Evolutionary conservation across 23 tunicate genomes (phyloP), one percentile per base, ranked within the genome.

Genomic region (Aplidium turbinatum): DNA sequence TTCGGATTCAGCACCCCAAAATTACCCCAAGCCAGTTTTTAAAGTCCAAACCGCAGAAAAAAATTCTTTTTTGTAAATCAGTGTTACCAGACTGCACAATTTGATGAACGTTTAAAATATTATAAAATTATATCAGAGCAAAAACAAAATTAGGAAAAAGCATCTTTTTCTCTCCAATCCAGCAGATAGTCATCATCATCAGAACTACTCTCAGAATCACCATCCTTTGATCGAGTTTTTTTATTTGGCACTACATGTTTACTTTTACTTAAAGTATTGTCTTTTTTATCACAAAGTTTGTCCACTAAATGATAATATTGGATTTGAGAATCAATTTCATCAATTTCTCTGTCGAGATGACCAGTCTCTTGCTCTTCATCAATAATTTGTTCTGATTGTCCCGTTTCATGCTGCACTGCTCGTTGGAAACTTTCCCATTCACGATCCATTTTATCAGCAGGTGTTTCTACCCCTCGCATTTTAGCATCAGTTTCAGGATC

Each of bases 391-490:
- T 93, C 87, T 38, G 98, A 93, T 57, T 93, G 92, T 30, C 66
- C 98, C 30, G 73, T 69, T 70, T 85, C 98, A 31, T 70, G 82
- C 40, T 93, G 82, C 0, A 93, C 75, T 47, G 77, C 88, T 24
- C 40, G 35, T 36, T 87, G 85, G 47, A 93, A 93, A 18, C 85
- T 81, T 33, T 85, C 92, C 98, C 98, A 93, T 46, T 93, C 98
- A 2, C 98, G 76, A 51, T 93, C 92, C 92, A 79, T 82, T 63
- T 90, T 89, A 63, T 86, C 80, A 1, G 98, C 87, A 7, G 98
- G 98, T 7, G 98, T 93, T 76, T 93, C 98, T 19, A 93, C 98
- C 34, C 98, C 98, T 33, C 98, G 80, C 61, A 93, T 93, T 68
- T 80, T 86, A 26, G 98, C 98, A 50, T 93, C 98, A 13, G 35